Base-by-base conservation (phyloP, 2,797 vertebrate species). In the Typhlichthys eigenmanni region DNA sequence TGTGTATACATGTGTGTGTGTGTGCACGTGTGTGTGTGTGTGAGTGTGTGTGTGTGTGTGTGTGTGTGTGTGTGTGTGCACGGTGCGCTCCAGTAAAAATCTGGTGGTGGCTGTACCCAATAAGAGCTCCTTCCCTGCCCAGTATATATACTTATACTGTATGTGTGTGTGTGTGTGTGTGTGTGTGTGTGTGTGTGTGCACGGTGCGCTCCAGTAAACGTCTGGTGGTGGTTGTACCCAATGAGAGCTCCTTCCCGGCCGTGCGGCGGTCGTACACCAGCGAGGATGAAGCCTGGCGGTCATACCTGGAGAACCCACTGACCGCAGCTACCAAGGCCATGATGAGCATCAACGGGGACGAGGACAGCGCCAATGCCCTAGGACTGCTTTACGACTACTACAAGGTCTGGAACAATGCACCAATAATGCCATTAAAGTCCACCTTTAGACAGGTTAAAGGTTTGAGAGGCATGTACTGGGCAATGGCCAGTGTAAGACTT, bases 331-430 rank as follows among this genome's bases (percentile, higher is more conserved):
- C 97, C 86, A 98, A 99, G 86, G 97, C 97, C 34, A 99, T 99
- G 97, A 99, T 99, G 97, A 99, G 96, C 90, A 98, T 99, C 82
- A 99, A 98, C 43, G 97, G 97, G 34, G 97, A 99, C 1, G 97
- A 99, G 85, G 97, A 99, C 91, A 98, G 97, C 32, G 97, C 95
- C 66, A 97, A 96, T 9, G 97, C 97, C 69, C 92, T 99, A 3
- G 96, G 97, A 32, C 93, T 99, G 48, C 93, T 99, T 45, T 99
- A 99, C 32, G 97, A 99, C 84, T 99, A 99, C 89, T 99, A 99
- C 90, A 99, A 98, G 96, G 97, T 98, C 5, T 29, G 66, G n/a
- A 29, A 29, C 65, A 43, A 47, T 19, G 29, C 5, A 16, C 4
- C 9, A 5, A 14, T 9, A 2, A 10, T 0, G 3, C 34, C 13